Evolutionary conservation across 2,888 invertebrate genomes (phyloP).

Genomic region (Troides helena): DNA sequence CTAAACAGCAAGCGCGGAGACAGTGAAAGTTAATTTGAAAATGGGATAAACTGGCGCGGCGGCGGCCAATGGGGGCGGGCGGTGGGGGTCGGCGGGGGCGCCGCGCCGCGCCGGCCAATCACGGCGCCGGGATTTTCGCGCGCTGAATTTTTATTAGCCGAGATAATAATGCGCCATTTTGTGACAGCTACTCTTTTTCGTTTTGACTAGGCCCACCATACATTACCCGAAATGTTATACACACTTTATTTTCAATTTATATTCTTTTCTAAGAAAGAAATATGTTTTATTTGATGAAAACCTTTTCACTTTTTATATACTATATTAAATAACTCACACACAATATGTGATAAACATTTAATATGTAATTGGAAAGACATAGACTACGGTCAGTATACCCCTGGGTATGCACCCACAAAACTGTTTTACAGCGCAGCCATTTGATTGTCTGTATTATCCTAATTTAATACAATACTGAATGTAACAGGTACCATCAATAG

Average conservation of each 20-base stretch:
- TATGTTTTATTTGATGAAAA: too few species aligned
- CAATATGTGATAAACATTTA: too few species aligned
- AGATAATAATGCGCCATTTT: constrained; percentile 78
- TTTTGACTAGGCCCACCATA: constrained; percentile 42
- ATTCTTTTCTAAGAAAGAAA: too few species aligned
- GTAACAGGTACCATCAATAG: too few species aligned
- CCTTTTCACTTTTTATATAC: too few species aligned
- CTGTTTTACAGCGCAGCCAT: too few species aligned
- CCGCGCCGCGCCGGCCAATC: constrained; percentile 64
- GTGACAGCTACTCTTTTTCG: constrained; percentile 69
- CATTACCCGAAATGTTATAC: background rate
- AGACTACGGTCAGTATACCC: too few species aligned
- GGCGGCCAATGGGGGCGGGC: constrained; percentile 61
- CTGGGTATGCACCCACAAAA: too few species aligned
- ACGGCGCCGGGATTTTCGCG: constrained; percentile 69
- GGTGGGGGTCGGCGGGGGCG: constrained; percentile 48
- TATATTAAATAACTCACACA: too few species aligned
- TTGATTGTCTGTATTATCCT: too few species aligned
- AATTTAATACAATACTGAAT: too few species aligned
- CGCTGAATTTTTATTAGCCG: constrained; percentile 79
- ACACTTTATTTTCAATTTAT: background rate
- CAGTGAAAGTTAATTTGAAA: constrained; percentile 80
- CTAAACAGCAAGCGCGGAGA: constrained; percentile 61
- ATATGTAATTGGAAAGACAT: too few species aligned
- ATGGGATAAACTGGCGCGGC: constrained; percentile 68